Evolutionary conservation across 92 coral and sea anemone genomes (phyloP), one percentile per base, ranked within the genome.

Genomic region (Parazoanthus atlanticus): DNA sequence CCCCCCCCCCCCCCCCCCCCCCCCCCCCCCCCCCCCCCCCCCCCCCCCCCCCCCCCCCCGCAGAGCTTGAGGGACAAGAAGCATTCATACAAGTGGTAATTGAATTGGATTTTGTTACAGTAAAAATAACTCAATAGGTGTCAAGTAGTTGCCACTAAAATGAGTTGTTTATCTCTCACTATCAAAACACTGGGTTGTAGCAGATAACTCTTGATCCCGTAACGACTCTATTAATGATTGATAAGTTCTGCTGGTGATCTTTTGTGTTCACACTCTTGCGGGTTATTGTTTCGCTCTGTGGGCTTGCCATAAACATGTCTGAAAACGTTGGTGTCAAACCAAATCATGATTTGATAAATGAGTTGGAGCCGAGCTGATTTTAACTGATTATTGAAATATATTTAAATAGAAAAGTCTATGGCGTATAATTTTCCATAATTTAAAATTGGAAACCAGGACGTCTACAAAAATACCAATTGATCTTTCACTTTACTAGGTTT

Each of bases 151-250:
- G 11, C 49, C 43, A 75, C 36, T 75, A n/a, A 75, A 17, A 17
- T 25, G 12, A 33, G 11, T 36, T 75, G 79, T 36, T 75, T 26
- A 32, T 54, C 26, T 19, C 17, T 34, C 30, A 58, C 7, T 31
- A 36, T 33, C 56, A 25, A 25, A 81, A 31, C 74, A 64, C 31
- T 81, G 36, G n/a, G 3, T 67, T 43, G 77, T 83, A 40, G 65
- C 86, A 69, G 64, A 41, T 84, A 69, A 84, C 78, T 84, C 28
- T 84, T 84, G 87, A 70, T 84, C 87, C 86, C 87, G 64, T 41
- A 69, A 84, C 16, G 38, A 43, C 16, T 46, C 78, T 12, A 70
- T 84, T 28, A 84, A 84, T 69, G 30, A 67, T 70, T 84, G 40
- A 84, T 80, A 8, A 70, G 64, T 28, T 84, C 13, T 43, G 30